Evolutionary conservation across 2,888 invertebrate species (phyloP), one percentile per base, ranked within the genome.

Genomic region (Epirrhoe tristata): DNA sequence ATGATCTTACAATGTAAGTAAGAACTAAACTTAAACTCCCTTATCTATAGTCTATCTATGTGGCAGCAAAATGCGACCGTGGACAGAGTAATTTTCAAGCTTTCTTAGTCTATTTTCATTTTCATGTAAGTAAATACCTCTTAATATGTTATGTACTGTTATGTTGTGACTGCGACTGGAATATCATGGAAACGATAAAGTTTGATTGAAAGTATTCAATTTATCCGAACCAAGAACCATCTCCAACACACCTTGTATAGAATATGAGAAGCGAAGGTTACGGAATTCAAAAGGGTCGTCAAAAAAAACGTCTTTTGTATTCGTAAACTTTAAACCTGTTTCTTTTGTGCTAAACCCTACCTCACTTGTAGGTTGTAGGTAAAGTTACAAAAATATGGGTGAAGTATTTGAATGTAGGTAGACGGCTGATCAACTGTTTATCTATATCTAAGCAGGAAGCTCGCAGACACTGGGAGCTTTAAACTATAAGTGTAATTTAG

Each of bases 201-300:
- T 34, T 7, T 0, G 5, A 4, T 6, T 34, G 6, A 34, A 34
- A 34, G 24, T 24, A 24, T 24, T 24, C 24, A 24, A 43, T 4
- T 43, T 43, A 43, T 43, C 12, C 4, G 34, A 7, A 34, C 34
- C 34, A 34, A 7, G 39, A 12, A 43, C 39, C 3, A 43, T 10
- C 10, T 39, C 39, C 39, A 5, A 43, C 34, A 43, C 34, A 34
- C 39, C 12, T 43, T 43, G 46, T 46, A 48, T 6, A 48, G 16
- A 14, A n/a, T n/a, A n/a, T n/a, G 14, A 14, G 48, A 31, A 48
- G 50, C 50, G 14, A 58, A 58, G 58, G 16, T 10, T 48, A 48
- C 4, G 31, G 58, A 50, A 58, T 59, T 16, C 39, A 59, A 59
- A 59, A 39, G 36, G 58, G 58, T 52, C 10, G n/a, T 52, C 17